Evolutionary conservation across 2,888 invertebrate species (phyloP), one percentile per base, ranked within the genome.

Genomic region (Suillia variegata): DNA sequence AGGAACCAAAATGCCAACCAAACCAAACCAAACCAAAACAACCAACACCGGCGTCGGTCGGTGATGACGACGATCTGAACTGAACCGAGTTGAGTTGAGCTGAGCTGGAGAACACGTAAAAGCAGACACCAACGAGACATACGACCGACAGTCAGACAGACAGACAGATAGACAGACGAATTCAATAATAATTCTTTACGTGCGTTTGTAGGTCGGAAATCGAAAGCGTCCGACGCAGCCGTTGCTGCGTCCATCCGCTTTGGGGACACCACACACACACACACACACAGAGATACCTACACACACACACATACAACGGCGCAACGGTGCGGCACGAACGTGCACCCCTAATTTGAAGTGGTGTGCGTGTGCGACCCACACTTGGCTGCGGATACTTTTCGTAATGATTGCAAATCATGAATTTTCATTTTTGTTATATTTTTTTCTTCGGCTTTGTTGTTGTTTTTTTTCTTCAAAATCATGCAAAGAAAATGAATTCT

Each of bases 201-300:
- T 57, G 59, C 57, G 59, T 54, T 50, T 56, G 57, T 74, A 74
- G 76, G 73, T 76, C 73, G 70, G 70, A 69, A 74, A 75, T 70
- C 69, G 75, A 63, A 60, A 58, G 64, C 54, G 52, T 53, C 57
- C 53, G 26, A 5, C 26, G 26, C 26, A 26, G 10, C 26, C 26
- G 10, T n/a, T n/a, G n/a, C n/a, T n/a, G 10, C 45, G 5, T n/a
- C 17, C 21, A 31, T 34, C 33, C 55, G 59, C 38, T 54, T 62
- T 62, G 49, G 56, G 58, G 52, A 58, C 57, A 59, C 17, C 22
- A 47, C 48, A 52, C 59, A 51, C 51, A 56, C 48, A 24, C 50
- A 42, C n/a, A n/a, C n/a, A n/a, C n/a, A n/a, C n/a, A n/a, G n/a
- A n/a, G n/a, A n/a, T n/a, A n/a, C n/a, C n/a, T n/a, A 52, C 59